These are phyloP conservation scores for Siniperca scherzeri DNA, from an alignment of 2,797 vertebrate species.

Conservation along the genomic window DNA sequence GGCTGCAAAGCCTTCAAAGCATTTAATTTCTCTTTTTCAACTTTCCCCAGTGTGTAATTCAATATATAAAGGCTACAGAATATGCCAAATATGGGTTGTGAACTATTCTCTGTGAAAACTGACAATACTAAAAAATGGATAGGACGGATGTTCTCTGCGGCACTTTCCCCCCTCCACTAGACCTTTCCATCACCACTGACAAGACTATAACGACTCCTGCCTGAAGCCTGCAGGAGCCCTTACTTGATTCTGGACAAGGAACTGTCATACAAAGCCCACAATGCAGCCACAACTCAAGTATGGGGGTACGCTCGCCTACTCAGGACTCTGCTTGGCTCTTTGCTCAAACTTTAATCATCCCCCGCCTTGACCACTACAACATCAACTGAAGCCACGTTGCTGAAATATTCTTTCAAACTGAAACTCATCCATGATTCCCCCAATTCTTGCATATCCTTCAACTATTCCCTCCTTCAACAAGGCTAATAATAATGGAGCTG, in stretches of 20 bases:
- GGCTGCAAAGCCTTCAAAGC: background rate
- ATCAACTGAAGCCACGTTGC: constrained; percentile 12
- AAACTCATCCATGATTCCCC: constrained; percentile 17
- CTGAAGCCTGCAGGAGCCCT: constrained; percentile 44
- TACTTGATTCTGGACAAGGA: constrained; percentile 44
- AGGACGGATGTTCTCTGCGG: constrained; percentile 9
- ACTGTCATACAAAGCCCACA: constrained; percentile 44
- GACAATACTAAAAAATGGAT: constrained; percentile 47
- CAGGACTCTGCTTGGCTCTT: constrained; percentile 1
- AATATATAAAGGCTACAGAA: background rate
- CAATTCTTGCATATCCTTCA: background rate
- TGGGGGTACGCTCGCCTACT: background rate
- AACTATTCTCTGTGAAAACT: constrained; percentile 43
- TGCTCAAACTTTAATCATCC: constrained; percentile 55
- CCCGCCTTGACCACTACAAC: constrained; percentile 16
- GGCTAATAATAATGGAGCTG: constrained; percentile 14
- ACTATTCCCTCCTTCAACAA: constrained; percentile 11
- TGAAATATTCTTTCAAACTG: constrained; percentile 35
- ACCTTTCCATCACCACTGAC: constrained; percentile 63
- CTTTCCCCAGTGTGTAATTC: background rate
- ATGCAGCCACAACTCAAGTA: constrained; percentile 2
- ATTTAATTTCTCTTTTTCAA: constrained; percentile 10
- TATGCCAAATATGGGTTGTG: constrained; percentile 4
- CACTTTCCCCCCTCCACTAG: constrained; percentile 10
- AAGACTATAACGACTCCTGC: constrained; percentile 34